A percentile compares a stretch with the other conserved stretches of the same genome.
These are phyloP conservation scores for Oreochromis spilurus DNA, from an alignment of 2,113 vertebrate genomes.

Conservation along the genomic window DNA sequence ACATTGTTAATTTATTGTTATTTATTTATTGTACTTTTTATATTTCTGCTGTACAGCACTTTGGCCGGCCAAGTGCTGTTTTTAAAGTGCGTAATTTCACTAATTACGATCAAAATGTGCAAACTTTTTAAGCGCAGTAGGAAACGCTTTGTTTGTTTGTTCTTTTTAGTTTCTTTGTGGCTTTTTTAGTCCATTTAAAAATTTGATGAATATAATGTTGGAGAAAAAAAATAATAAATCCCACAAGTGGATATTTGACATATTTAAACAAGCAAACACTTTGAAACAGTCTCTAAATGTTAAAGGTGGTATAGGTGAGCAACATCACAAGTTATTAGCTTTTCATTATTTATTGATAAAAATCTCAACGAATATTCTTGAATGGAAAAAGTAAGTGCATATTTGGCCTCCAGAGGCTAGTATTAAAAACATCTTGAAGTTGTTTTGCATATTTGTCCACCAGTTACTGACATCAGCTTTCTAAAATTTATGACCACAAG, in stretches of 20 bases:
- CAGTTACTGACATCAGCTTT: background rate
- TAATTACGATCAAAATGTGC: background rate
- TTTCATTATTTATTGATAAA: background rate
- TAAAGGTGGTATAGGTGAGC: background rate
- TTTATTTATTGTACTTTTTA: background rate
- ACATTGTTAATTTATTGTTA: background rate
- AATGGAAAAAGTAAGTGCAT: background rate
- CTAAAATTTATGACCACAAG: background rate
- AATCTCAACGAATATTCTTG: background rate
- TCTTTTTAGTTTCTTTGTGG: background rate
- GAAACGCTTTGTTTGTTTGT: background rate
- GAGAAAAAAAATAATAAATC: background rate
- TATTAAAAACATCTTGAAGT: background rate
- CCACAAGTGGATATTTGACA: background rate
- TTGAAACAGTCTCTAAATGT: background rate
- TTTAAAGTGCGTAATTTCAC: background rate
- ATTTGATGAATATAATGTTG: background rate
- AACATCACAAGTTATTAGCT: background rate
- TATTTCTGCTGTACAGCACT: background rate
- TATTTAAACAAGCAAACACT: background rate
- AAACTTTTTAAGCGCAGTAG: background rate
- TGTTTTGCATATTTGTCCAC: background rate
- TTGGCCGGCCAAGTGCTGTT: background rate
- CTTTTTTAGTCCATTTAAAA: background rate
- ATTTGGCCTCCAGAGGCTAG: background rate